Percentiles rank a stretch among this genome's conserved stretches.
These are phyloP conservation scores for Iphiclides podalirius DNA, from an alignment of 2,888 invertebrate genomes.

Conservation along the genomic window DNA sequence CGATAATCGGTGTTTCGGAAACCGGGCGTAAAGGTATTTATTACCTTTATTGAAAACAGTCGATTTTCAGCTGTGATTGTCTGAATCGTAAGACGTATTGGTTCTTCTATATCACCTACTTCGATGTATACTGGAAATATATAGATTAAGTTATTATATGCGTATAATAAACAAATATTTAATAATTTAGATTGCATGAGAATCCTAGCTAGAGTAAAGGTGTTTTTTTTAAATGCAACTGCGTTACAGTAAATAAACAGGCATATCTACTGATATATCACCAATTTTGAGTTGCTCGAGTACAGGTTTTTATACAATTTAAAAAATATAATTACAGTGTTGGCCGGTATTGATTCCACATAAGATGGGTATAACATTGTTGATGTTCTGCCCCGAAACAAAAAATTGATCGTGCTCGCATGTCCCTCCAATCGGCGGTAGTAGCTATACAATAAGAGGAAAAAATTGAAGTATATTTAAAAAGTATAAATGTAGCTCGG, in stretches of 20 bases:
- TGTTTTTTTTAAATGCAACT: no score
- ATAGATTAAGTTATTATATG: not conserved
- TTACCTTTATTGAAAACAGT: slow-evolving; percentile 82
- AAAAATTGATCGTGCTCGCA: slow-evolving; percentile 86
- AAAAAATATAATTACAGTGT: slow-evolving; percentile 76
- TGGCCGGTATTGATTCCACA: slow-evolving; percentile 89
- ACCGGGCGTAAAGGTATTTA: no score
- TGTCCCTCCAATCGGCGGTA: slow-evolving; percentile 83
- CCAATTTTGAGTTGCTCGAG: no score
- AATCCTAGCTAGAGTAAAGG: no score
- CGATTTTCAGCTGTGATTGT: slow-evolving; percentile 76
- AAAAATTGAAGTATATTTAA: no score
- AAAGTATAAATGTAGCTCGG: no score
- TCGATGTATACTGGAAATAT: slow-evolving; percentile 84
- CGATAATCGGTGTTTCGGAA: no score
- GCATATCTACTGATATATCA: no score
- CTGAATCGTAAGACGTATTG: slow-evolving; percentile 83
- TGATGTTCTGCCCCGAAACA: slow-evolving; percentile 85
- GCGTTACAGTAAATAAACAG: no score
- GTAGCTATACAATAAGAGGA: slow-evolving; percentile 80
- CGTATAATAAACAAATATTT: not conserved
- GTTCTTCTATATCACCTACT: slow-evolving; percentile 82
- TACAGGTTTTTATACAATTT: no score
- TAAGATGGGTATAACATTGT: slow-evolving; percentile 83
- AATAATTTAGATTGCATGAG: not conserved